Evolutionary conservation across 2,113 vertebrate genomes (phyloP), one percentile per base, ranked within the genome.

Genomic region (Triplophysa rosa): DNA sequence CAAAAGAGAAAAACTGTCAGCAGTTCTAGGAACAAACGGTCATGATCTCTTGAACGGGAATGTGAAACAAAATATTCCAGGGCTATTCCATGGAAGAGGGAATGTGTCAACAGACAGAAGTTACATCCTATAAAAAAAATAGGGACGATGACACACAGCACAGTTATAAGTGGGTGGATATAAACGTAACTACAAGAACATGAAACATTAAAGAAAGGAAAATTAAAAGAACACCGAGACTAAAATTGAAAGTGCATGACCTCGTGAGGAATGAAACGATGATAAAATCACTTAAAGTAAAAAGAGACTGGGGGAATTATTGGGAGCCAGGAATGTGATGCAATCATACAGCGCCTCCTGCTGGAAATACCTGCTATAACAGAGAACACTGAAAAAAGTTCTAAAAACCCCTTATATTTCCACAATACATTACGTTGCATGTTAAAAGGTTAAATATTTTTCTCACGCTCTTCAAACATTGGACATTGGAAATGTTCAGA

Each of bases 341-440:
- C 45, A 13, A 56, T 17, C 54, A 49, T 79, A 62, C 17, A 71
- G 63, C 42, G 7, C 83, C 72, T 58, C 66, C 80, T 84, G 61
- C 66, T 79, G 83, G 71, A 8, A 17, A n/a, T 37, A 17, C 4
- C 8, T 61, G n/a, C 4, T 17, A 21, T 21, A 58, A 14, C 40
- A 40, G 33, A 77, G 17, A 47, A 8, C 19, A 40, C 52, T 5
- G 19, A 33, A 29, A n/a, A 29, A 14, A 33, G 37, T 29, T 8
- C 1, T 1, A 6, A 49, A 10, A 49, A 16, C 2, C 26, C 2
- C 2, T 3, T 29, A 0, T 0, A 4, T 29, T 29, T 21, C 37
- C 40, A n/a, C 6, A 17, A 17, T 6, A 54, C 16, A 19, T 54
- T 49, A 49, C 9, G 45, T 14, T 49, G 45, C 45, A 29, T 29